These are phyloP conservation scores for Andricus quercusramuli DNA, from an alignment of 2,888 invertebrate genomes.

Conservation along the genomic window DNA sequence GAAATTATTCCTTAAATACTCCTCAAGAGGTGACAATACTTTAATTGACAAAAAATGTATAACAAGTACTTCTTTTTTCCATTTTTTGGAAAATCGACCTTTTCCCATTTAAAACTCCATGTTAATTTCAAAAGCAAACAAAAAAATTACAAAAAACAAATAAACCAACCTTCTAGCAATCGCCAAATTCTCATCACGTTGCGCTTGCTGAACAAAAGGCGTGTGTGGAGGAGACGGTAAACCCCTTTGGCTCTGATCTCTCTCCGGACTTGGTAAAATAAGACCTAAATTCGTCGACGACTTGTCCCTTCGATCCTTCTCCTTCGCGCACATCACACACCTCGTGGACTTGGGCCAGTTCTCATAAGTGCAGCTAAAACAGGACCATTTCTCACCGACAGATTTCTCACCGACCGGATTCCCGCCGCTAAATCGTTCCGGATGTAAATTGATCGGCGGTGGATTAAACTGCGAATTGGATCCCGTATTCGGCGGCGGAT, in stretches of 20 bases:
- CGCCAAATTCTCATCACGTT: conserved; percentile 75
- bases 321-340: conserved; percentile 92
- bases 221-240: conserved; percentile 76
- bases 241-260: conserved; percentile 73
- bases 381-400: conserved; percentile 80
- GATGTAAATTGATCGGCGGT: conserved; percentile 67
- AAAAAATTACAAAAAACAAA: too few species aligned
- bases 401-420: neutral
- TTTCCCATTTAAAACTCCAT: too few species aligned
- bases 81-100: too few species aligned
- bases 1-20: too few species aligned
- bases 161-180: conserved; percentile 70
- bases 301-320: conserved; percentile 70
- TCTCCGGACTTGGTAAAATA: conserved; percentile 80
- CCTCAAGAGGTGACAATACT: too few species aligned
- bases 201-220: conserved; percentile 74
- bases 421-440: conserved; percentile 60
- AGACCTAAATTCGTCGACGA: conserved; percentile 73
- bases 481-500: conserved; percentile 68
- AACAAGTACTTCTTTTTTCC: too few species aligned
- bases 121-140: too few species aligned
- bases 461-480: conserved; percentile 62
- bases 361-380: conserved; percentile 93
- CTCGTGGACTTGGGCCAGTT: conserved; percentile 95
- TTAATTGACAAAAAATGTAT: too few species aligned